Evolutionary conservation across 2,888 invertebrate genomes (phyloP), one percentile per base, ranked within the genome.

Genomic region (Cynaeus angustus): DNA sequence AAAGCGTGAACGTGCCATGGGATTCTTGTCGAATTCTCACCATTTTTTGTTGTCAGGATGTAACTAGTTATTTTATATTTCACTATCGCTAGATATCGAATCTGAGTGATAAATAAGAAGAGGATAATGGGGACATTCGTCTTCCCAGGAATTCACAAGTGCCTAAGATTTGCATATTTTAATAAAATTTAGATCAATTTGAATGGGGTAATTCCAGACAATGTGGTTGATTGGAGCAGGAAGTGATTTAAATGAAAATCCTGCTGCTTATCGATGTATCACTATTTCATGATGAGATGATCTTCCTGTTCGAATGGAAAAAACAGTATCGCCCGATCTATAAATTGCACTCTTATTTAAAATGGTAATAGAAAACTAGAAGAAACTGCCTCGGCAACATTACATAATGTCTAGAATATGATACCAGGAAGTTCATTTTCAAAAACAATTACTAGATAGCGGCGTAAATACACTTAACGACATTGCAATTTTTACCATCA

Each of bases 371-470:
- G 56, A 56, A 43, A 50, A 50, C 30, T 8, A 37, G 9, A 53
- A 53, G 37, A 53, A 37, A 53, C 33, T 33, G 12, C 8, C 37
- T 53, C 37, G 53, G 13, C 53, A 53, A 13, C 33, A 12, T 30
- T 53, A 53, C 53, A 37, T 37, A 53, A 53, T 28, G 26, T 1
- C 10, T 30, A 28, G 50, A 28, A 30, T 12, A 21, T 43, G 37
- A 56, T 46, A 64, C 53, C 64, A 64, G 64, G 64, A 64, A 64
- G 64, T 53, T 7, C 41, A 50, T 50, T 38, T 62, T 62, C 62
- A 62, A 62, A 61, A 62, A 62, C 62, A 62, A 62, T 62, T 62
- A 62, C 48, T 28, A 28, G 59, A 50, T 33, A 50, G 62, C 33
- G 48, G 50, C 62, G 33, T 62, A 50, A 48, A 38, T 62, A 48